Evolutionary conservation across 1,140 invertebrate species (phyloP).

Genomic region (Drosophila ananassae): DNA sequence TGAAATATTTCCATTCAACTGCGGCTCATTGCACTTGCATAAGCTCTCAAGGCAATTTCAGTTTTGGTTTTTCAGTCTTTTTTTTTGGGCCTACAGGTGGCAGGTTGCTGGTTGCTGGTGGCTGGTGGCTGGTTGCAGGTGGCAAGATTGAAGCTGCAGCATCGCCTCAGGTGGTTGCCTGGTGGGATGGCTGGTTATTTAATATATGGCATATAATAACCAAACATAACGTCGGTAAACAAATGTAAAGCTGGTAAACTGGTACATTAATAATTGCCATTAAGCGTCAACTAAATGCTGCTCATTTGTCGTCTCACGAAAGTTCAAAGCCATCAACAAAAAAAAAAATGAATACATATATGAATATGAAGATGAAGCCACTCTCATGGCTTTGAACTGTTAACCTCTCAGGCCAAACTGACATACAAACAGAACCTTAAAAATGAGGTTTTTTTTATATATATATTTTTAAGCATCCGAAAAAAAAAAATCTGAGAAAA

Average conservation of each 20-base stretch:
- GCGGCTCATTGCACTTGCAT: constrained; percentile 50
- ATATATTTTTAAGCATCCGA: neutral
- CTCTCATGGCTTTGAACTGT: constrained; percentile 35
- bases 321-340: constrained; percentile 75
- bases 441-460: neutral
- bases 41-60: constrained; percentile 25
- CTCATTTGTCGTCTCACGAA: constrained; percentile 41
- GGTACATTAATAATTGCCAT: constrained; percentile 76
- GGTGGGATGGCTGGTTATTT: constrained; percentile 45
- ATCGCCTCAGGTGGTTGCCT: constrained; percentile 32
- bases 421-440: neutral
- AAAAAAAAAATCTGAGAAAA: constrained; percentile 8
- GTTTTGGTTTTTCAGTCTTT: neutral
- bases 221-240: constrained; percentile 35
- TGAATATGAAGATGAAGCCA: constrained; percentile 5
- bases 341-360: constrained; percentile 35
- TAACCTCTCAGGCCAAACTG: constrained; percentile 15
- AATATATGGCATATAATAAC: constrained; percentile 60
- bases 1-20: neutral
- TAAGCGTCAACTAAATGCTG: constrained; percentile 46
- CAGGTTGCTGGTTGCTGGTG: too few relatives aligned
- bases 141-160: constrained; percentile 9
- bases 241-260: constrained; percentile 51
- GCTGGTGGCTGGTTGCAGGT: constrained; percentile 12
- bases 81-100: neutral